A percentile compares a stretch with the other conserved stretches of the same genome.
Conservation (phyloP, 2,113 vertebrate species). For the Hydropotes inermis region DNA sequence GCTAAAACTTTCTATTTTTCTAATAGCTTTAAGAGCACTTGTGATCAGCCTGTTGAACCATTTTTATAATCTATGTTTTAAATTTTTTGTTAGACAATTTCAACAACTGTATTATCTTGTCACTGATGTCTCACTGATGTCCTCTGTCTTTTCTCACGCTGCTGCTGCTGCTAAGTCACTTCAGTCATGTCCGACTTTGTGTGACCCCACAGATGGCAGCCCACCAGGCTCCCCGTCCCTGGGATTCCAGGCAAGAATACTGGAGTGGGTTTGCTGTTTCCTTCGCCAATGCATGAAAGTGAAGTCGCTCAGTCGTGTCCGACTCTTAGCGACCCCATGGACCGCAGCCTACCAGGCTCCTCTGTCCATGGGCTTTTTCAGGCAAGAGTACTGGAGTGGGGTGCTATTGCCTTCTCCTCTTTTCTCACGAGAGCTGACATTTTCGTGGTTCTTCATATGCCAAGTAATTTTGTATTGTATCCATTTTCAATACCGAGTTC, state of each 20-base stretch:
- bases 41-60: background rate
- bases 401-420: background rate
- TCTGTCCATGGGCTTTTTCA: background rate
- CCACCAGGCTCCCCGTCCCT: background rate
- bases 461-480: background rate
- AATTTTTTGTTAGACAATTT: background rate
- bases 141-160: background rate
- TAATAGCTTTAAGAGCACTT: background rate
- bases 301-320: background rate
- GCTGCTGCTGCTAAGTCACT: background rate
- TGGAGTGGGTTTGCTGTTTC: background rate
- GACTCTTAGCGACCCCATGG: background rate
- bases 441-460: background rate
- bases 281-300: background rate
- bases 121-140: background rate
- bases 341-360: background rate
- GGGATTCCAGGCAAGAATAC: background rate
- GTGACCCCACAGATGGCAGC: background rate
- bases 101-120: background rate
- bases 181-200: background rate
- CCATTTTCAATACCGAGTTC: background rate
- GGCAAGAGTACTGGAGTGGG: background rate
- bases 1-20: background rate
- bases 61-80: background rate
- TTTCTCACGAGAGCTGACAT: background rate